These are phyloP conservation scores for Parotia lawesii DNA, from an alignment of 2,113 vertebrate genomes.

Conservation along the genomic window DNA sequence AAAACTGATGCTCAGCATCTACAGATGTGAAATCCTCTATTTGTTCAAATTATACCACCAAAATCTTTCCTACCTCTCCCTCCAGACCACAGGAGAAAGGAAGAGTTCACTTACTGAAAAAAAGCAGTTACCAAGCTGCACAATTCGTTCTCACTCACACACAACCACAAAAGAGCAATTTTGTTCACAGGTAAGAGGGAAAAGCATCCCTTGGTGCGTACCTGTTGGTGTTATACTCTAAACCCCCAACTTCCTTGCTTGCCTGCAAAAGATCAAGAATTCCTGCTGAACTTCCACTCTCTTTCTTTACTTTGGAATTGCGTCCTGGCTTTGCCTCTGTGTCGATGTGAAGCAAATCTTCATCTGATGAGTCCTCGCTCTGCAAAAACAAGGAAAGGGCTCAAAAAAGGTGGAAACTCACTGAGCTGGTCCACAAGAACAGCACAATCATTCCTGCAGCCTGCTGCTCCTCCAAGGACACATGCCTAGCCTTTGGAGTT, in stretches of 20 bases:
- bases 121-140: background rate
- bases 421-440: background rate
- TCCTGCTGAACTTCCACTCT: conserved; percentile 82
- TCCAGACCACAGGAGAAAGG: background rate
- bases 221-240: conserved; percentile 96
- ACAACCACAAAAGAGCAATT: background rate
- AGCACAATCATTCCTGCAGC: background rate
- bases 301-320: conserved; percentile 91
- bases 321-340: conserved; percentile 85
- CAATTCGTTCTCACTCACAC: background rate
- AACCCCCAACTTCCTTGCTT: conserved; percentile 96
- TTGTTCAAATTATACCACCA: background rate
- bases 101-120: background rate
- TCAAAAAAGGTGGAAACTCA: background rate
- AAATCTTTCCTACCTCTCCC: background rate
- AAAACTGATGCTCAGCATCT: background rate
- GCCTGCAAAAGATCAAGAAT: conserved; percentile 96
- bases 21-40: background rate
- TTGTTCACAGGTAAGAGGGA: background rate
- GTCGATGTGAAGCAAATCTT: conserved; percentile 95
- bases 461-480: background rate
- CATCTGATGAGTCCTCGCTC: conserved; percentile 89
- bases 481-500: background rate
- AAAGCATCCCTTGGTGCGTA: conserved; percentile 54
- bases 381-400: conserved; percentile 34